These are phyloP conservation scores for Nothocercus julius DNA, from an alignment of 2,113 vertebrate species.

Conservation along the genomic window DNA sequence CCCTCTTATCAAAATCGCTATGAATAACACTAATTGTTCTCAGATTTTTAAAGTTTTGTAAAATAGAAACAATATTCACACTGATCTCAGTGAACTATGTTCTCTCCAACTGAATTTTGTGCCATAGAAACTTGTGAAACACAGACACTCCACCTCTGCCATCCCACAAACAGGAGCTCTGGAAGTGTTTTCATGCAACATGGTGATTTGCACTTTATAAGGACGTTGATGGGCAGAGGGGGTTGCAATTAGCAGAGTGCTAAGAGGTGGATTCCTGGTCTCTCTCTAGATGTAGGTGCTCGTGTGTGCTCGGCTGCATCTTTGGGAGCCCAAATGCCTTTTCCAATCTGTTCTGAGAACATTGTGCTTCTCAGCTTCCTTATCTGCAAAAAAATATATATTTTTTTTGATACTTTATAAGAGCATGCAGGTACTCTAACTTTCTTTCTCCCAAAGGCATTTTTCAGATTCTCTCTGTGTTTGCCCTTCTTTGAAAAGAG, in stretches of 20 bases:
- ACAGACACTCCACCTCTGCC: neutral
- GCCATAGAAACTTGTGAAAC: neutral
- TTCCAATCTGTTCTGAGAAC: neutral
- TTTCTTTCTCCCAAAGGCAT: neutral
- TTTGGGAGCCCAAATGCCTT: neutral
- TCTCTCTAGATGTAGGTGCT: neutral
- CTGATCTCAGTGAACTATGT: neutral
- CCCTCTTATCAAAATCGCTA: neutral
- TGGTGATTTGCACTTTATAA: neutral
- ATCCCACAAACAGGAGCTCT: neutral
- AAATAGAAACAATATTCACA: neutral
- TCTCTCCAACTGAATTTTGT: neutral
- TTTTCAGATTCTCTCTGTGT: neutral
- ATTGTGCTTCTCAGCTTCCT: neutral
- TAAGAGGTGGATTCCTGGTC: neutral
- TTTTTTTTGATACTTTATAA: neutral
- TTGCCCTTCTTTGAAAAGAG: neutral
- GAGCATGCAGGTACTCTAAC: neutral
- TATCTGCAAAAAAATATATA: neutral
- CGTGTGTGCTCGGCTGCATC: rapidly evolving
- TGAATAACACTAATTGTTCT: neutral
- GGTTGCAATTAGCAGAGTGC: too few relatives aligned
- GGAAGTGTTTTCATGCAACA: neutral
- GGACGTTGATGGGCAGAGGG: neutral
- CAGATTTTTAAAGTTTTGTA: neutral